Conservation (phyloP, 2,888 invertebrate species). For the Tubulanus polymorphus region DNA sequence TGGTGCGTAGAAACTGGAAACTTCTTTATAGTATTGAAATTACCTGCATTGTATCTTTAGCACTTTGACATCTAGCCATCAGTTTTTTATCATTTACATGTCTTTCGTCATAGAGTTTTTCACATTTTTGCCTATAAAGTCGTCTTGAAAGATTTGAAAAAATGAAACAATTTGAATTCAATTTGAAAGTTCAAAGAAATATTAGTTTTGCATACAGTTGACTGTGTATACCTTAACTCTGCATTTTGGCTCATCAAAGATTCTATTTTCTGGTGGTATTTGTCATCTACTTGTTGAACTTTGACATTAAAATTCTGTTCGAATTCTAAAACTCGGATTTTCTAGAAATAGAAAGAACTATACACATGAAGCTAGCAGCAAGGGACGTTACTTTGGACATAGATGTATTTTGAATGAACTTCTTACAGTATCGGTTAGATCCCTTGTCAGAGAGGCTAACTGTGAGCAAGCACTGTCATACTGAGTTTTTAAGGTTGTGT, state of each 20-base stretch:
- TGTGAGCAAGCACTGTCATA: slow-evolving; percentile 36
- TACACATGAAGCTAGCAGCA: neutral
- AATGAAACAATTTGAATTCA: neutral
- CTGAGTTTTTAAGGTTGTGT: slow-evolving; percentile 22
- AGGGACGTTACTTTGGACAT: too few relatives aligned
- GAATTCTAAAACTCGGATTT: slow-evolving; percentile 40
- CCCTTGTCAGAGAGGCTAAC: slow-evolving; percentile 31
- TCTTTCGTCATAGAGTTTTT: slow-evolving; percentile 44
- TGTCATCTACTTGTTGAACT: slow-evolving; percentile 44
- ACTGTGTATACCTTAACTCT: slow-evolving; percentile 37
- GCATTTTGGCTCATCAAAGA: slow-evolving; percentile 44
- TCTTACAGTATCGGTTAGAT: slow-evolving; percentile 43
- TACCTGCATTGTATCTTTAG: slow-evolving; percentile 47
- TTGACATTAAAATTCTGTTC: slow-evolving; percentile 46
- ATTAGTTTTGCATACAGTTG: neutral
- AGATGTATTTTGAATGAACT: neutral
- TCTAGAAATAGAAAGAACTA: slow-evolving; percentile 27
- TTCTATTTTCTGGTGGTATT: slow-evolving; percentile 41
- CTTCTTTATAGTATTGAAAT: too few relatives aligned
- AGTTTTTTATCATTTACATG: slow-evolving; percentile 27
- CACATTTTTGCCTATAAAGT: slow-evolving; percentile 46
- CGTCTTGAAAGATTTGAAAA: slow-evolving; percentile 24
- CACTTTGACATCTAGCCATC: slow-evolving; percentile 32
- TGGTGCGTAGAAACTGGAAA: too few relatives aligned
- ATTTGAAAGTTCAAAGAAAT: neutral